Base-by-base conservation (phyloP, 2,113 vertebrate species). In the Pluvialis apricaria region DNA sequence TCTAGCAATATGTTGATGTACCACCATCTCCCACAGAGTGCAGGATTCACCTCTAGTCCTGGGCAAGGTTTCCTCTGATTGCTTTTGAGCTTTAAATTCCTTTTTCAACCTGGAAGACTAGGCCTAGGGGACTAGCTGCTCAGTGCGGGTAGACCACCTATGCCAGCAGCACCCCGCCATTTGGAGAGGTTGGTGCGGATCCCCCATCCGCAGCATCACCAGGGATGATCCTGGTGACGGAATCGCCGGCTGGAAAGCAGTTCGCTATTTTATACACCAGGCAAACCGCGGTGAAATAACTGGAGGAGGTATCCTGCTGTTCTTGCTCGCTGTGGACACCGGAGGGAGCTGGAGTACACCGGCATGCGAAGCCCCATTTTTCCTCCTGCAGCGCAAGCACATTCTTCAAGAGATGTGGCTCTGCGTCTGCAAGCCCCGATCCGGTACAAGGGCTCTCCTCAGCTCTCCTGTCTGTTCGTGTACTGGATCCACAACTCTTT, bases 321-420 rank as follows among this genome's bases (percentile, higher is more conserved):
- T 90, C 80, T 82, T 92, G 68, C 88, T 91, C 7, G 16, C 52
- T 28, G 60, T 4, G 85, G 82, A 94, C 96, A 90, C 90, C 19
- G 84, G 96, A 94, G 95, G 97, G 97, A 94, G 95, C 93, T 82
- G 82, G 84, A 91, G 62, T 69, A 88, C 45, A 38, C 20, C 24
- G 14, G 26, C 82, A 4, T 3, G 22, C 2, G 11, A 34, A 61
- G 34, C 5, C 40, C 52, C 38, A 4, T 40, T 71, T 38, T 21
- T 3, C 2, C 32, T 64, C 44, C 70, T 24, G 57, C 54, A 61
- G 36, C 9, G 26, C 82, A 60, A 58, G 42, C 14, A 15, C 55
- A 6, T 51, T 36, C 5, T 70, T 36, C 10, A 31, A 54, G 55
- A 38, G 25, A 45, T 29, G 26, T 4, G 62, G 69, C 28, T 68